Conservation (phyloP, 2,797 vertebrate species). For the Danio jaintianensis region DNA sequence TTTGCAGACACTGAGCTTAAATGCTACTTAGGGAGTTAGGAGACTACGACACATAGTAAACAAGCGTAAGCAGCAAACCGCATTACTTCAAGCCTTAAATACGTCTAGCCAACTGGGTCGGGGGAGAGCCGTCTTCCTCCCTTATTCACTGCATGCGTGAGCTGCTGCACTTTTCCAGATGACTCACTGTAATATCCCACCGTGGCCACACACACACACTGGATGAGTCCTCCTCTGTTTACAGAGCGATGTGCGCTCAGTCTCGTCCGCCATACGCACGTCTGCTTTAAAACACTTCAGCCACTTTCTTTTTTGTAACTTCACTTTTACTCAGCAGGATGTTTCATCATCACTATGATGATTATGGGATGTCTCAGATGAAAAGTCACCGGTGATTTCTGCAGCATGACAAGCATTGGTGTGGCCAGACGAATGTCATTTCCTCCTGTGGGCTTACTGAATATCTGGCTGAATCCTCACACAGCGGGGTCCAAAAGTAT, state of each 20-base stretch:
- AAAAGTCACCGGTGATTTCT: conserved; percentile 3
- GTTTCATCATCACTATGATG: not conserved
- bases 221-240: conserved; percentile 13
- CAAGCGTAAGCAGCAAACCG: not conserved
- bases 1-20: not conserved
- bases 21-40: not conserved
- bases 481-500: not conserved
- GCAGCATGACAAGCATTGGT: not conserved
- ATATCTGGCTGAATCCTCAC: not conserved
- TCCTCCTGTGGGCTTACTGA: not conserved
- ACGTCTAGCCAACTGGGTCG: conserved; percentile 1
- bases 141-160: not conserved
- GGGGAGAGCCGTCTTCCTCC: not conserved
- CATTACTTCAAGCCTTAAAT: not conserved
- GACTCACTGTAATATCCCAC: conserved; percentile 20
- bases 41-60: not conserved
- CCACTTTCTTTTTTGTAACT: not conserved
- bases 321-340: conserved; percentile 12
- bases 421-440: not conserved
- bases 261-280: conserved; percentile 4
- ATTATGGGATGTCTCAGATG: not conserved
- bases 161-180: conserved; percentile 29
- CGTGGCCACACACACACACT: not conserved
- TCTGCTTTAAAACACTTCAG: not conserved
- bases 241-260: conserved; percentile 18